Base-by-base conservation (phyloP, 1,140 invertebrate species). In the Andrena cerasifolii region DNA sequence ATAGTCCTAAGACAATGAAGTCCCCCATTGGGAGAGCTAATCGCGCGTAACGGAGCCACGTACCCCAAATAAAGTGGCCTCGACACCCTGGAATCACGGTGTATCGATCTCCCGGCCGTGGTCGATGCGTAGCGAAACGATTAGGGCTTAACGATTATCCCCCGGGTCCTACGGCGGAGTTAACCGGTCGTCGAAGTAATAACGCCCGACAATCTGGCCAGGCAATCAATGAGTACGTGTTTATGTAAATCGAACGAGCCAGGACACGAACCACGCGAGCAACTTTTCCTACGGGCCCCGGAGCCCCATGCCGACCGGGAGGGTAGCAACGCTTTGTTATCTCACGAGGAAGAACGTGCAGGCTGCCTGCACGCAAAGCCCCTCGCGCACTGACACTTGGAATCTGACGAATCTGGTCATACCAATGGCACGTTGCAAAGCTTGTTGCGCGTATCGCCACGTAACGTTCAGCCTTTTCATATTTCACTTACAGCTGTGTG, bases 201-300 rank as follows among this genome's bases (percentile, higher is more conserved):
- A 91, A 90, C 88, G 82, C 81, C 79, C 45, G 80, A 80, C 86
- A 90, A 91, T 91, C 90, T 88, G 87, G 84, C 78, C 82, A 80
- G 75, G 89, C 89, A 89, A 91, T 91, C 90, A 89, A 90, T 91
- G 90, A 89, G 90, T 90, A 89, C 90, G 89, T 91, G 90, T 91
- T 91, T 91, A 91, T 91, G 90, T 88, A 90, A 91, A 91, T 91
- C 79, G 86, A 87, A 91, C 89, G 88, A 89, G 90, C 85, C 87
- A 84, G 72, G 83, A 86, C 83, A 89, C 84, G 82, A 89, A 88
- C 84, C 82, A 83, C 73, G 83, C 82, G 80, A 86, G 80, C 74
- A 80, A 85, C 75, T 88, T 89, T 89, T 88, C 75, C 83, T 86
- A 70, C n/a, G 62, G 31, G 14, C 43, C 28, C 79, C n/a, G n/a